Evolutionary conservation across 2,888 invertebrate genomes (phyloP).

Genomic region (Alviniconcha strummeri): DNA sequence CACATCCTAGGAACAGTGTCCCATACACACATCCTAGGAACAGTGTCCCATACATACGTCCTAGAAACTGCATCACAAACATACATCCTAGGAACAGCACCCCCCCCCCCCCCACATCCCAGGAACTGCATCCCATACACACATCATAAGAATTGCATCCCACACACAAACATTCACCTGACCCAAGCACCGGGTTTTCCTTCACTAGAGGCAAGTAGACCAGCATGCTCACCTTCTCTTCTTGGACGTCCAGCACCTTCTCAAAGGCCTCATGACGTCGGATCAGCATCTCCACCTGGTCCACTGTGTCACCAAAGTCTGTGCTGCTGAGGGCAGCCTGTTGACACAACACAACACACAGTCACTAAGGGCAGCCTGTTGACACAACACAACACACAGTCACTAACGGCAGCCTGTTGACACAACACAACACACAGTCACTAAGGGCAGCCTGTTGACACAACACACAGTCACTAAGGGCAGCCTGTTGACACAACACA

Average conservation of each 20-base stretch:
- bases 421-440: slow-evolving; percentile 25
- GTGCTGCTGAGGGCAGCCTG: slow-evolving; percentile 78
- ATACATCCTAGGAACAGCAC: no score
- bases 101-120: no score
- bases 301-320: slow-evolving; percentile 96
- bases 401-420: slow-evolving; percentile 66
- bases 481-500: slow-evolving; percentile 60
- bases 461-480: slow-evolving; percentile 48
- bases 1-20: no score
- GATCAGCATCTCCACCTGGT: slow-evolving; percentile 97
- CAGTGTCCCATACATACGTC: no score
- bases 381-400: slow-evolving; percentile 24
- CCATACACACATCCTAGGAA: no score
- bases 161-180: no score
- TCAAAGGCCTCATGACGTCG: slow-evolving; percentile 99
- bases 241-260: slow-evolving; percentile 97
- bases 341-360: slow-evolving; percentile 23
- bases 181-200: no score
- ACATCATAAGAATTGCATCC: no score
- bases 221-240: slow-evolving; percentile 80
- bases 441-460: slow-evolving; percentile 66
- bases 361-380: slow-evolving; percentile 63
- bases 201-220: no score
- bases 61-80: no score
- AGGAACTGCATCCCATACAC: no score